These are phyloP conservation scores for Ooceraea biroi DNA, from an alignment of 1,140 invertebrate species.

Conservation along the genomic window DNA sequence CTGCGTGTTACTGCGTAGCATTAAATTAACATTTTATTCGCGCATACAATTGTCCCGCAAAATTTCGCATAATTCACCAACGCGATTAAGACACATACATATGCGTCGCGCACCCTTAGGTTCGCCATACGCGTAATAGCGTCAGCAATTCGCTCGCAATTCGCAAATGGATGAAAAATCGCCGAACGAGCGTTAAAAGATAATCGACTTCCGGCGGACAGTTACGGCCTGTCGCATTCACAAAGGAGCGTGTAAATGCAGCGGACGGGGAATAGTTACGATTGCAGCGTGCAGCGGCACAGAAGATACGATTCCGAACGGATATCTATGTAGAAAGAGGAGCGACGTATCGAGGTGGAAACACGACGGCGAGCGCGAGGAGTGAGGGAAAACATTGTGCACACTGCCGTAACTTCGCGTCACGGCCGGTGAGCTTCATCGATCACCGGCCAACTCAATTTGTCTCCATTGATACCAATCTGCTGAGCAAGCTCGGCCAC, in stretches of 20 bases:
- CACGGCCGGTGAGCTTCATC: slow-evolving; percentile 85
- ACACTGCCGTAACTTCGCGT: slow-evolving; percentile 82
- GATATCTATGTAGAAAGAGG: slow-evolving; percentile 56
- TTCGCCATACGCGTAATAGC: no score
- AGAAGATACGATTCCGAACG: slow-evolving; percentile 59
- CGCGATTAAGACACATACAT: background rate
- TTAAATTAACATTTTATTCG: no score
- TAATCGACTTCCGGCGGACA: slow-evolving; percentile 55
- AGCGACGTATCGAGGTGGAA: slow-evolving; percentile 50
- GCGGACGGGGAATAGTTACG: slow-evolving; percentile 36
- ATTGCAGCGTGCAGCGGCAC: slow-evolving; percentile 39
- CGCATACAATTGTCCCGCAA: no score
- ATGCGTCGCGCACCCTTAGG: background rate
- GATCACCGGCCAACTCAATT: slow-evolving; percentile 86
- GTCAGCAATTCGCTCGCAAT: slow-evolving; percentile 5
- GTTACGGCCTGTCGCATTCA: slow-evolving; percentile 53
- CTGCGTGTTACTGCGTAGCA: background rate
- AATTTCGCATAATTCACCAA: no score
- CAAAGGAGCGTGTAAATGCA: slow-evolving; percentile 59
- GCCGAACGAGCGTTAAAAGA: slow-evolving; percentile 45
- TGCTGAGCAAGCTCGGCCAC: slow-evolving; percentile 84
- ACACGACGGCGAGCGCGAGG: slow-evolving; percentile 43
- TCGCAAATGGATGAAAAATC: slow-evolving; percentile 34
- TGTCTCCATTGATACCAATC: slow-evolving; percentile 86
- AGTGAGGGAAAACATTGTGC: slow-evolving; percentile 78